Base-by-base conservation (phyloP, 2,797 vertebrate genomes). In the Notolepis coatsorum region DNA sequence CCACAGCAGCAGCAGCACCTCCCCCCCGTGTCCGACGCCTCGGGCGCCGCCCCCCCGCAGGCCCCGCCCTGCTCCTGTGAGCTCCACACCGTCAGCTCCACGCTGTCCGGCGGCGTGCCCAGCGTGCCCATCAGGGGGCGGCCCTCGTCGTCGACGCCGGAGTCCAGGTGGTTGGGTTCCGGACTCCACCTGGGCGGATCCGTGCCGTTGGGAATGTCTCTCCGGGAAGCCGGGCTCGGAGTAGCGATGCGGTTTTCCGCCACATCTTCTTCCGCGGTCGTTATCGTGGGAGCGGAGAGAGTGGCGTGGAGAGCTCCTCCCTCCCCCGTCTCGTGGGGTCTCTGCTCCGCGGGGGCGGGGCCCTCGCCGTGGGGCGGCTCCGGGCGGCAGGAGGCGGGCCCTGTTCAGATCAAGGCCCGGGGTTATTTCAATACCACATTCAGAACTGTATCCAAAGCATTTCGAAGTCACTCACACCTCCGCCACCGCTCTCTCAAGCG, bases 1-100 rank as follows among this genome's bases (percentile, higher is more conserved):
- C 24, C 71, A 42, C 81, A 86, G 63, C 69, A 81, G 73, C 86
- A 69, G 52, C 84, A 88, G 65, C 56, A 50, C 35, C 82, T 68
- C 77, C 21, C 52, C 23, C 48, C 21, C 45, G 38, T 56, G 17
- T 49, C 52, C 15, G 72, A 52, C 12, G 58, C 68, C 61, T 61
- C 60, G 9, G 35, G 79, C 41, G 27, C 66, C 0, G 68, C 1
- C 0, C 52, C 68, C 10, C 43, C 65, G 9, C 66, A 42, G 47
- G 74, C 73, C 67, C 84, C 80, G 59, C 51, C 69, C 27, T 2
- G 71, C 7, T 49, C 81, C 35, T 73, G 62, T 0, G 82, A 3
- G 49, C 68, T 64, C 88, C 88, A 88, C 77, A 89, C 66, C 0
- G 72, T 58, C 75, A 91, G 81, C 77, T 92, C 91, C 70, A 91